Evolutionary conservation across 2,888 invertebrate genomes (phyloP).

Genomic region (Acanthosepion pharaonis): DNA sequence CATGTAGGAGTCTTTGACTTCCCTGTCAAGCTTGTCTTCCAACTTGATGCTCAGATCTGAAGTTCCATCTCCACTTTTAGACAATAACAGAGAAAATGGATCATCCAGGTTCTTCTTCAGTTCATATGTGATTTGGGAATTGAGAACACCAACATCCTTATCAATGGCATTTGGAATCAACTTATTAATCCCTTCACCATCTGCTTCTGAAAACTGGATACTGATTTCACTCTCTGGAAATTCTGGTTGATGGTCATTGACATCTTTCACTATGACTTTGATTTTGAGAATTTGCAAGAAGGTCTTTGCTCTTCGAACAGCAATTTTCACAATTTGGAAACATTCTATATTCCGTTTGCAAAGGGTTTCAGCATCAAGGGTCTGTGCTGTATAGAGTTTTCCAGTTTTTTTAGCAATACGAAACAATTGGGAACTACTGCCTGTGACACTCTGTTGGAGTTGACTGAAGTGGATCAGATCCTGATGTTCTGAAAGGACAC

Average conservation of each 20-base stretch:
- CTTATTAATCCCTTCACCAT: background rate
- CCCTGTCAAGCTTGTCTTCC: background rate
- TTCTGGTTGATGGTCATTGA: background rate
- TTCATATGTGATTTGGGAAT: background rate
- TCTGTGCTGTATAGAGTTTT: background rate
- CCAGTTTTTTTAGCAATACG: background rate
- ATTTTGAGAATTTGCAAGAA: background rate
- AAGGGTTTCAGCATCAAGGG: background rate
- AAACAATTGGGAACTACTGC: background rate
- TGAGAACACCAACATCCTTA: background rate
- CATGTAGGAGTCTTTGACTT: background rate
- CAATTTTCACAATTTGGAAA: background rate
- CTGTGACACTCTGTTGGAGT: background rate
- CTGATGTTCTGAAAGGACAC: background rate
- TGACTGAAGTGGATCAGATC: background rate
- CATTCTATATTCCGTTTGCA: background rate
- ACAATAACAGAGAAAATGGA: background rate
- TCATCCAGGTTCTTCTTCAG: background rate
- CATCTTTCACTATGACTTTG: background rate
- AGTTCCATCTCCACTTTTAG: background rate
- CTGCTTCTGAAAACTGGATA: background rate
- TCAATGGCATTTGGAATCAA: background rate
- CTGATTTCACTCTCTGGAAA: background rate
- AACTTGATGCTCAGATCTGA: background rate
- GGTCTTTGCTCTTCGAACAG: background rate